Evolutionary conservation across 2,113 vertebrate species (phyloP).

Genomic region (Myrmophylax atrothorax): DNA sequence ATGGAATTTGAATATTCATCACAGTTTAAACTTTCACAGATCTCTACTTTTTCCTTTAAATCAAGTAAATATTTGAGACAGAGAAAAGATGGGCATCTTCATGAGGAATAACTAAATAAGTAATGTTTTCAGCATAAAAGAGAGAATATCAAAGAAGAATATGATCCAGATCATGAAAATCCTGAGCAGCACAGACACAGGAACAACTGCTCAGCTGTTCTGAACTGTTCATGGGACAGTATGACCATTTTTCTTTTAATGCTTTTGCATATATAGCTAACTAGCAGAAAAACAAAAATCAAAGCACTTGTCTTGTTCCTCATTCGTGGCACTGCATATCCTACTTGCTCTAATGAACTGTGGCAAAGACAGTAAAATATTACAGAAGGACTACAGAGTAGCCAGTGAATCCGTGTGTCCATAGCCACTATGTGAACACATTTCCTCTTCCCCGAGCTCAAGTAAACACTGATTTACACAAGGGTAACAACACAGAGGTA

Average conservation of each 20-base stretch:
- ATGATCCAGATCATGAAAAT: neutral
- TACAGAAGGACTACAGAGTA: neutral
- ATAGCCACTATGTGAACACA: accelerated
- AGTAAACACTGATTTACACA: neutral
- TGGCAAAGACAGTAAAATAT: neutral
- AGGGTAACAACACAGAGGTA: neutral
- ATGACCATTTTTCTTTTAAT: neutral
- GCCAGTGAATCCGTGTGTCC: neutral
- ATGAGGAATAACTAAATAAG: neutral
- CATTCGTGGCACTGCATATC: neutral
- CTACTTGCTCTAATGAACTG: neutral
- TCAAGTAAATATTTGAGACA: neutral
- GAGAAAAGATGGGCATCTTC: neutral
- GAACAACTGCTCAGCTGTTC: neutral
- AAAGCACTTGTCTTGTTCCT: neutral
- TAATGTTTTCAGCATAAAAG: neutral
- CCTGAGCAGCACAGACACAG: neutral
- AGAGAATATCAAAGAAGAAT: neutral
- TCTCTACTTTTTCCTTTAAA: neutral
- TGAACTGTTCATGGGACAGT: neutral
- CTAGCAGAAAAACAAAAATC: neutral
- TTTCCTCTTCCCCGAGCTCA: neutral
- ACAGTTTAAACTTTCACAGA: neutral
- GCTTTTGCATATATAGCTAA: neutral
- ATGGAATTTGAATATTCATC: neutral